Evolutionary conservation across 2,113 vertebrate genomes (phyloP), one percentile per base, ranked within the genome.

Genomic region (Thalassoma bifasciatum): DNA sequence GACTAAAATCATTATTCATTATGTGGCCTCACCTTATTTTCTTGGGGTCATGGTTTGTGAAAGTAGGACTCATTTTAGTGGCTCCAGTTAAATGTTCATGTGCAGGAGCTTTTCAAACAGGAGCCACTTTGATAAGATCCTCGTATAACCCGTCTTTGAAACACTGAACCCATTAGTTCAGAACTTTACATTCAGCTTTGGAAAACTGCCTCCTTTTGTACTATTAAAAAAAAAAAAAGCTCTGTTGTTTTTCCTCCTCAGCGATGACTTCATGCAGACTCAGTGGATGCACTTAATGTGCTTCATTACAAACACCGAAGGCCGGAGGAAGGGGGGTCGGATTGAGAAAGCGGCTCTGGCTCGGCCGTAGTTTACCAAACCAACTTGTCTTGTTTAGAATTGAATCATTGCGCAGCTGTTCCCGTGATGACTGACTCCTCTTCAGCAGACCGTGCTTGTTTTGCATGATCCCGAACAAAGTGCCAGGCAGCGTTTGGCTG

Each of bases 401-500:
- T 72, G 80, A 77, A 72, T 74, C 66, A 52, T 68, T 19, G 38
- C 63, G 84, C 88, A 89, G 89, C 91, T 85, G 86, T 71, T 79
- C 72, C 56, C 16, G 60, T 79, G 83, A 63, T 66, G 79, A 82
- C 54, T 60, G 67, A 74, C 61, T 59, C 8, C 62, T 84, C 61
- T 73, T 4, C 23, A 75, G 62, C 24, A 9, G 85, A 89, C 81
- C 72, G 65, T 82, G 72, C 75, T 88, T 21, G 70, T 88, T 88
- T 83, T 75, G 62, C 72, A 34, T 71, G 66, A 21, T 62, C 78
- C 16, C 38, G 66, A 81, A 85, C 91, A 90, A 90, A 86, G 76
- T 88, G 59, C 81, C 79, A 90, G 84, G 84, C 84, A 57, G 58
- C 14, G 78, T 84, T 93, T 93, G 91, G 91, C 94, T 93, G 91